A percentile compares a stretch with the other conserved stretches of the same genome.
Conservation (phyloP, 2,113 vertebrate species). For the Caranx ignobilis region DNA sequence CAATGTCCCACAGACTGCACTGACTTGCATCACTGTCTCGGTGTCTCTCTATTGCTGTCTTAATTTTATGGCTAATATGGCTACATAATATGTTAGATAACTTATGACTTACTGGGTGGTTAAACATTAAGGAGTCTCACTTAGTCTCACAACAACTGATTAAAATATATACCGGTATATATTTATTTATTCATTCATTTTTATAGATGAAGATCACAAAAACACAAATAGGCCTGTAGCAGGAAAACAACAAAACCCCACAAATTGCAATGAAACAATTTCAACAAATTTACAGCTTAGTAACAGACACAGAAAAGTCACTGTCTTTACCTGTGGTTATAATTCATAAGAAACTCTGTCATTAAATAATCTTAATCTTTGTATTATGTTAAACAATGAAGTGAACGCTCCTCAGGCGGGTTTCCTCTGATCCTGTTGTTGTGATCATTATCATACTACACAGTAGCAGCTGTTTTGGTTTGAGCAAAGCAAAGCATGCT, state of each 20-base stretch:
- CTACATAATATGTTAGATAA: no score
- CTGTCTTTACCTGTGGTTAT: neutral
- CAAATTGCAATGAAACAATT: neutral
- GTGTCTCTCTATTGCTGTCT: neutral
- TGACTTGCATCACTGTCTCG: neutral
- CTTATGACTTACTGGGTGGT: neutral
- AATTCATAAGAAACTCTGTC: neutral
- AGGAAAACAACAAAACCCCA: neutral
- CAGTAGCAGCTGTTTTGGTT: conserved; percentile 56
- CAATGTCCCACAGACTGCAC: neutral
- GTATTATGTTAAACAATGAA: no score
- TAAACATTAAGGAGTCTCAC: no score
- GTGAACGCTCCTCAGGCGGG: no score
- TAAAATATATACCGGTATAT: no score
- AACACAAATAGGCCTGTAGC: neutral
- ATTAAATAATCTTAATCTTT: neutral
- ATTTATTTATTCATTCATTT: no score
- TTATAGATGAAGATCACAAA: neutral
- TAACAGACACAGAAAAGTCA: neutral
- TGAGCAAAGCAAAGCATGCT: conserved; percentile 79
- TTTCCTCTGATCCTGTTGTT: neutral
- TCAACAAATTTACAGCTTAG: neutral
- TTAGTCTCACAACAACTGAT: neutral
- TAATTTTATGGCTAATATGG: neutral
- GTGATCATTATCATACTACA: neutral